Base-by-base conservation (phyloP, 2,797 vertebrate genomes). In the Catharus ustulatus region DNA sequence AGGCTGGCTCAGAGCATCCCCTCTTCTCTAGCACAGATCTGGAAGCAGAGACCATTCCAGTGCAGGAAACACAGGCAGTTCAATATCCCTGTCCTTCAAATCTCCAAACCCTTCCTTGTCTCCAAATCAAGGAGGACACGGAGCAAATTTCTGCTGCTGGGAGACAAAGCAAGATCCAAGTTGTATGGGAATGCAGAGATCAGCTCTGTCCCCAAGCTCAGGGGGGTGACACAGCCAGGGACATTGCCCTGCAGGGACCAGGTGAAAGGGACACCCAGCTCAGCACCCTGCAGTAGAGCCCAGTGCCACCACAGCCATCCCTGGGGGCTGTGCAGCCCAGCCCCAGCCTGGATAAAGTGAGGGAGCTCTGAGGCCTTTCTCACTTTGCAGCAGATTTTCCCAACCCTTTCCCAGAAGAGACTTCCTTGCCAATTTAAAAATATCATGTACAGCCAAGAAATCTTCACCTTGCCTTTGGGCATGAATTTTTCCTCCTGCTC, bases 401-500 rank as follows among this genome's bases (percentile, higher is more conserved):
- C 54, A 78, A 3, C 14, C 21, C 30, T 78, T 83, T 84, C 36
- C 36, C 59, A 43, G 38, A 51, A 73, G 13, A 73, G 7, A 45
- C 21, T 77, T 84, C 21, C 30, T 38, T 2, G 0, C 29, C 42
- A 32, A 40, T 36, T 90, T 48, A 42, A 72, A 91, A 66, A 19
- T 19, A 32, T 20, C 1, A 22, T 77, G 84, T 78, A 46, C 36
- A 78, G 14, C 30, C 34, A 48, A 55, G 83, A 86, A 91, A 88
- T 68, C 74, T 90, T 94, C 66, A 73, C 67, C 67, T 82, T 93
- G 76, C 66, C 85, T 90, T 75, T 62, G 62, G 90, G 62, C 51
- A 73, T 30, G 83, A 78, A 54, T 86, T 84, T 76, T 86, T 45
- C 59, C 29, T 95, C 67, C 67, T 73, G 55, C 55, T 90, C 42